Conservation (phyloP, 2,888 invertebrate genomes). For the Lepidochitona cinerea region DNA sequence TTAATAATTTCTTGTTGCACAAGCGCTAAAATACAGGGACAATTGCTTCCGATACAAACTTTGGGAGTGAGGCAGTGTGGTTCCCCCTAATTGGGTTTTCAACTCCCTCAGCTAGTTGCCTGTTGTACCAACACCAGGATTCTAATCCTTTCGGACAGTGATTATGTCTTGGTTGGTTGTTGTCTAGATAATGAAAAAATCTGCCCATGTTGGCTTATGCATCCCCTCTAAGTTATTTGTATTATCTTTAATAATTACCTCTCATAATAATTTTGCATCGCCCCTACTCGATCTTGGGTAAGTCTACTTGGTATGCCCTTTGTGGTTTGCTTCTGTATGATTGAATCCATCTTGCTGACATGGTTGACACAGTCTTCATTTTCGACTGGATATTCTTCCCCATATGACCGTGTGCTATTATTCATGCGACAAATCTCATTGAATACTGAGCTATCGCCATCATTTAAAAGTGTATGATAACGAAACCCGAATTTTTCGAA, state of each 20-base stretch:
- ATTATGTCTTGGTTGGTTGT: too few relatives aligned
- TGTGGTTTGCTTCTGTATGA: not conserved
- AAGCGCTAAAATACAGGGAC: not conserved
- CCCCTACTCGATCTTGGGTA: not conserved
- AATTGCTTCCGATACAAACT: not conserved
- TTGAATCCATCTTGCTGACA: not conserved
- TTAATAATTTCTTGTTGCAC: not conserved
- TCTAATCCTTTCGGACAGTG: too few relatives aligned
- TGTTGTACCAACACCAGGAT: too few relatives aligned
- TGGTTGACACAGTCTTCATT: not conserved
- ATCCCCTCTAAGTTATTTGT: too few relatives aligned
- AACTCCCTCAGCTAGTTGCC: not conserved
- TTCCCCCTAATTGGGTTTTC: not conserved
- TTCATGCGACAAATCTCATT: not conserved
- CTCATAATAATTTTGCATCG: conserved; percentile 1
- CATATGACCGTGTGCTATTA: not conserved
- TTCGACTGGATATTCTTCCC: not conserved
- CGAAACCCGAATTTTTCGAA: not conserved
- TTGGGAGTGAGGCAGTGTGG: not conserved
- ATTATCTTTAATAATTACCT: not conserved
- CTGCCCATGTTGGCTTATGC: not conserved
- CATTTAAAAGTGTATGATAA: not conserved
- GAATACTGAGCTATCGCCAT: not conserved
- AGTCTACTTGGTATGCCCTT: not conserved
- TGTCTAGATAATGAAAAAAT: not conserved